These are phyloP conservation scores for Coracias cyanogaster DNA, from an alignment of 2,797 vertebrate genomes.

Conservation along the genomic window DNA sequence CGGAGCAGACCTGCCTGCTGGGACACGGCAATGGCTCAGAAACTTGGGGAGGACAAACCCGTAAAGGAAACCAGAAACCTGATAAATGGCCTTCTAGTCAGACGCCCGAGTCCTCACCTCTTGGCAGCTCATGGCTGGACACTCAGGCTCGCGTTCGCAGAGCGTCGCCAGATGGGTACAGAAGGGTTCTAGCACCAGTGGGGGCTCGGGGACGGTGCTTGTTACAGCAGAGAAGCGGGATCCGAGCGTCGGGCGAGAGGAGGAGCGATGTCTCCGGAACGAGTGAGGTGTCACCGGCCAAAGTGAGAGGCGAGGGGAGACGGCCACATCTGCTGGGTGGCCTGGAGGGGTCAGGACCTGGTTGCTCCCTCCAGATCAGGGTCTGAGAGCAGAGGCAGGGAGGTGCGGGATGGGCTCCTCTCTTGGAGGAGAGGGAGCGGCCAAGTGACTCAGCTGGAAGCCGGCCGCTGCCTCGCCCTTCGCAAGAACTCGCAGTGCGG, in stretches of 20 bases:
- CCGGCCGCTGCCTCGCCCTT: not conserved
- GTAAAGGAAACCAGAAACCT: not conserved
- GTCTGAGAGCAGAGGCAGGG: not conserved
- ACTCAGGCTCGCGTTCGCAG: rapidly evolving
- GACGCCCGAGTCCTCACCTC: rapidly evolving
- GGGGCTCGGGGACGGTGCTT: rapidly evolving
- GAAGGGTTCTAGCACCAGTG: not conserved
- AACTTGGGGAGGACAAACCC: not conserved
- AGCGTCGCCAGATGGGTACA: not conserved
- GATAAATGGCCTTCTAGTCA: not conserved
- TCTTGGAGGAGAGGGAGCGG: not conserved
- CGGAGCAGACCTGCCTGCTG: not conserved
- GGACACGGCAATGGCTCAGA: not conserved
- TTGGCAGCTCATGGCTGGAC: rapidly evolving
- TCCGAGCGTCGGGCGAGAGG: too few species aligned
- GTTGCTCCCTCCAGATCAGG: not conserved
- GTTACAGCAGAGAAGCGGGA: not conserved
- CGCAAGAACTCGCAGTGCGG: rapidly evolving
- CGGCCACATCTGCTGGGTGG: too few species aligned
- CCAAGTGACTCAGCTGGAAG: not conserved
- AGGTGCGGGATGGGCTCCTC: rapidly evolving
- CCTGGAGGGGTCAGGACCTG: not conserved
- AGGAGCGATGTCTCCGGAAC: rapidly evolving
- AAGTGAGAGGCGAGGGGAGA: not conserved
- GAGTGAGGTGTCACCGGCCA: rapidly evolving